These are phyloP conservation scores for Trochalopteron elliotii DNA, from an alignment of 2,113 vertebrate genomes.

Conservation along the genomic window DNA sequence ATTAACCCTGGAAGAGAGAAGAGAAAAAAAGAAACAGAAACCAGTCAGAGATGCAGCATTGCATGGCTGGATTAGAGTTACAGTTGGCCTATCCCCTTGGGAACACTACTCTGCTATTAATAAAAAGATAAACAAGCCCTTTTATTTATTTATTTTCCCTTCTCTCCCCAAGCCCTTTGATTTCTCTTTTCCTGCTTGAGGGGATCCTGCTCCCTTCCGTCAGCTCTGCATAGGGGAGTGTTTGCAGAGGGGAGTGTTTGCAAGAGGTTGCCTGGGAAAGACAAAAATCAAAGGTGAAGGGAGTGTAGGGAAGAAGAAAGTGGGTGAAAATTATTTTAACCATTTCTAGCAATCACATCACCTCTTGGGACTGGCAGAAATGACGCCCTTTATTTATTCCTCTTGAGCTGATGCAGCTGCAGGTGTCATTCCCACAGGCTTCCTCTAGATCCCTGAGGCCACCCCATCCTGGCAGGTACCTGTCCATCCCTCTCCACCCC, in stretches of 20 bases:
- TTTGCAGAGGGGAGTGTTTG: background rate
- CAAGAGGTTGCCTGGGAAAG: background rate
- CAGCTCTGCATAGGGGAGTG: background rate
- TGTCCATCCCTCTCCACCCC: background rate
- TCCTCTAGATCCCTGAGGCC: background rate
- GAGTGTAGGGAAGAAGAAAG: background rate
- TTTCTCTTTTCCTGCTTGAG: constrained; percentile 47
- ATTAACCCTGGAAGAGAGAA: constrained; percentile 34
- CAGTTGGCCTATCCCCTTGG: constrained; percentile 28
- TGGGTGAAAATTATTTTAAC: background rate
- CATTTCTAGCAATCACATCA: background rate
- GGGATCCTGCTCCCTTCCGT: background rate
- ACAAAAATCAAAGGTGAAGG: background rate
- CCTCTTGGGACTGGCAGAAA: background rate
- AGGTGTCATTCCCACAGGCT: background rate
- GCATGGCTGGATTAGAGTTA: constrained; percentile 42
- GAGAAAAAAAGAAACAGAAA: background rate
- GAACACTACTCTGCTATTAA: constrained; percentile 47
- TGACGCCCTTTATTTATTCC: background rate
- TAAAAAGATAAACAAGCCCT: constrained; percentile 55
- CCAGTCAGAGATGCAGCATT: background rate
- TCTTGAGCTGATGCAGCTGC: background rate
- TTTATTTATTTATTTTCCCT: constrained; percentile 58
- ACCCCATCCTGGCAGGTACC: background rate
- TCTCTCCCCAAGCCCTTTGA: constrained; percentile 22